A percentile compares a stretch with the other conserved stretches of the same genome.
phyloP scores from a whole-genome alignment of 2,113 vertebrate species.

The Oreotrochilus melanogaster region DNA sequence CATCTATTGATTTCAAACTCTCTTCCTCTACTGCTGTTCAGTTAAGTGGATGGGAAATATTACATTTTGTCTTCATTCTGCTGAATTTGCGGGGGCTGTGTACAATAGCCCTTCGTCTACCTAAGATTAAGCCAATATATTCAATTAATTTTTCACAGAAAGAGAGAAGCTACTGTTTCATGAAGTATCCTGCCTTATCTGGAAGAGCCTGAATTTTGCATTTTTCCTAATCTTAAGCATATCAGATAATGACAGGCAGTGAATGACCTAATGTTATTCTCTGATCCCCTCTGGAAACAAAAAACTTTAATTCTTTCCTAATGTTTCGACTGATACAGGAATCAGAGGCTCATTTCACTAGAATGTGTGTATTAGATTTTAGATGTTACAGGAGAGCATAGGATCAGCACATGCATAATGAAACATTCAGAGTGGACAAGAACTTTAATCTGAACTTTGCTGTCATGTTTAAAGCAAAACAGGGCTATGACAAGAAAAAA shows the following conservation, averaged over 20 bases:
- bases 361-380: not conserved
- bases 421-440: not conserved
- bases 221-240: not conserved
- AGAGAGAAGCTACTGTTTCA: not conserved
- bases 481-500: not conserved
- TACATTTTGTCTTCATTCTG: not conserved
- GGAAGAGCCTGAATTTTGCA: not conserved
- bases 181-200: not conserved
- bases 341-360: not conserved
- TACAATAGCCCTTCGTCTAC: not conserved
- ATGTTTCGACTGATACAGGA: not conserved
- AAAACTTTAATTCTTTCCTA: not conserved
- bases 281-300: not conserved
- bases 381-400: not conserved
- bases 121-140: not conserved
- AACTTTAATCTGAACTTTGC: not conserved
- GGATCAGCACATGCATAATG: not conserved
- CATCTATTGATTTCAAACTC: not conserved
- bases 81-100: not conserved
- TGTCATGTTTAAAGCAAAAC: not conserved
- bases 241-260: not conserved
- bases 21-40: not conserved
- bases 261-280: not conserved
- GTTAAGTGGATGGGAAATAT: not conserved
- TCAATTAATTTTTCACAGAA: not conserved